Base-by-base conservation (phyloP, 2,797 vertebrate genomes). In the Tapirus indicus region DNA sequence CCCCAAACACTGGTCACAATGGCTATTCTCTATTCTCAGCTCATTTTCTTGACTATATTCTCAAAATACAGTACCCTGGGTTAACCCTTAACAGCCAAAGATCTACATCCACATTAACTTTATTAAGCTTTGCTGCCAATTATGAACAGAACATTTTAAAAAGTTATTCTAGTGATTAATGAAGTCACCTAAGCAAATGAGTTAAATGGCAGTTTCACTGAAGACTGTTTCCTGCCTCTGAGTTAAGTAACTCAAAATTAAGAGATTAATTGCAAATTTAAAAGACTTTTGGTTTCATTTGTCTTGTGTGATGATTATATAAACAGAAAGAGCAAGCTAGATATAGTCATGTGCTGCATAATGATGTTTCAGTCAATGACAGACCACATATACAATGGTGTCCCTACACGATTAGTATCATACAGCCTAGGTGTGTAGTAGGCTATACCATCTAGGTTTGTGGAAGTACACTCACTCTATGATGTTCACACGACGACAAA, bases 61-160 rank as follows among this genome's bases (percentile, higher is more conserved):
- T 75, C 69, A 95, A 88, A 92, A 68, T 60, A 83, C 17, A 84
- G 85, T 35, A 71, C 21, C n/a, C 38, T 68, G 14, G 20, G n/a
- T 62, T 52, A 91, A 88, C 13, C 27, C 20, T 44, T 72, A 90
- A 79, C n/a, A 91, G 52, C 35, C 41, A 79, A 94, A 96, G 12
- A 64, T 47, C 23, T 77, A 21, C n/a, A 80, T 82, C 66, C 58
- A 72, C 35, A 91, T 60, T 49, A 85, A 68, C n/a, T 80, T 79
- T 66, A 80, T 41, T 44, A 88, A 74, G n/a, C 14, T 82, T 60
- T 87, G n/a, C 88, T 56, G 25, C 49, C 66, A 91, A 87, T 78
- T 58, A 49, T 47, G 74, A 80, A 62, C 1, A 88, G 56, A 78
- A 64, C 38, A 78, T 64, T n/a, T 77, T 7, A 5, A 21, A 78